Base-by-base conservation (phyloP, 2,888 invertebrate species). In the Oligia fasciuncula region DNA sequence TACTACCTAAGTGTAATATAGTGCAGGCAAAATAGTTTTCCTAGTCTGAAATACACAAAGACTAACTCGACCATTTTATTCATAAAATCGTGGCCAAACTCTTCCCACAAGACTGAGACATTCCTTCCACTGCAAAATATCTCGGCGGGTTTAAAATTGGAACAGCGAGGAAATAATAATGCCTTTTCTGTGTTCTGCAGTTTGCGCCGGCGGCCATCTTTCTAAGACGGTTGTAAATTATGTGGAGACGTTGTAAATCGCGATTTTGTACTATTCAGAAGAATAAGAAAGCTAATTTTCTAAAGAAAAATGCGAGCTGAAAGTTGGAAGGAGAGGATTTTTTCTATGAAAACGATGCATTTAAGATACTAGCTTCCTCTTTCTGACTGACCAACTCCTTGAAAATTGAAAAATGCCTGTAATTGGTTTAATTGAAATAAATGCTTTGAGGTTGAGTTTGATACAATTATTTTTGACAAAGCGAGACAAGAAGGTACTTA, bases 101-200 rank as follows among this genome's bases (percentile, higher is more conserved):
- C 65, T 70, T 66, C 40, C n/a, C n/a, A 35, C 62, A 35, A 67
- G 49, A 62, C 40, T 43, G 23, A 49, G 13, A 54, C 11, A 70
- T 82, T 62, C 29, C 13, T 74, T 74, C 35, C 13, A 29, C 17
- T 81, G 73, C 49, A 73, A 57, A 76, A 76, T 66, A 83, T 82
- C 62, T 81, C 14, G 5, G 29, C 73, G 19, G 29, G 73, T 66
- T 82, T 76, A 71, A 83, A 83, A 83, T 57, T 51, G 83, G 73
- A 83, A 67, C 76, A 73, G 51, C 69, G 73, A 66, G 11, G 23
- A 67, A 85, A 73, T 85, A 85, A 67, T 85, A 76, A 76, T 82
- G 77, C 51, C 83, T 63, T 73, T 66, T 46, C 81, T 67, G 57
- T 74, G 70, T 67, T 74, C 57, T 71, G 81, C 70, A 85, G 62